phyloP scores from a whole-genome alignment of 2,113 vertebrate species.

The Neoarius graeffei region DNA sequence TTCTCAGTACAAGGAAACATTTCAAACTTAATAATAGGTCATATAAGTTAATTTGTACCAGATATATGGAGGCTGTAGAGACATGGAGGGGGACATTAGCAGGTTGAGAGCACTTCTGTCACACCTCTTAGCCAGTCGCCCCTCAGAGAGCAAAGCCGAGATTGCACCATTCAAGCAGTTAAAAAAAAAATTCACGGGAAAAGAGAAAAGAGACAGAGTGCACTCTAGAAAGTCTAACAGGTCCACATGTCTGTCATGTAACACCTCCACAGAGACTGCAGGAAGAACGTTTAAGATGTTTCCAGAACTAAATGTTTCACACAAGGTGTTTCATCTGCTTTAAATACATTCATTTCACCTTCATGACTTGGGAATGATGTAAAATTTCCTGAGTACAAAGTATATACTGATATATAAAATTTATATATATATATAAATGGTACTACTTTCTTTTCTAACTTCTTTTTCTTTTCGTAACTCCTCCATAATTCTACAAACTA shows the following conservation, averaged over 20 bases:
- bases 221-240: constrained; percentile 5
- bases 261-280: neutral
- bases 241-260: constrained; percentile 30
- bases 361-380: neutral
- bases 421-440: too few species aligned
- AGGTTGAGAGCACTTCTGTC: constrained; percentile 31
- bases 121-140: constrained; percentile 41
- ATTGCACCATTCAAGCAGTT: constrained; percentile 39
- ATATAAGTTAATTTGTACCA: neutral
- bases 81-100: constrained; percentile 42
- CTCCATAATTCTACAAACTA: neutral
- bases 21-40: neutral
- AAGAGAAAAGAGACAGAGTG: constrained; percentile 29
- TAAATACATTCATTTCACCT: neutral
- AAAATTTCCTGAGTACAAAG: neutral
- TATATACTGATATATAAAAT: neutral
- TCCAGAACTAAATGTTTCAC: neutral
- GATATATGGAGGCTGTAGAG: neutral
- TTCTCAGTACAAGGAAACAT: neutral
- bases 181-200: constrained; percentile 6
- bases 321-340: neutral
- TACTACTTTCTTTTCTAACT: too few species aligned
- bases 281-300: neutral
- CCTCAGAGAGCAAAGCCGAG: constrained; percentile 34
- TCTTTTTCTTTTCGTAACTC: neutral